Percentiles rank a stretch among this genome's conserved stretches.
Evolutionary conservation across 1,140 invertebrate species (phyloP).

Genomic region (Apis mellifera): Amel_HAv3.1 CM009943.2:8609001-8609500

Average conservation of each 20-base stretch:
- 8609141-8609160: background rate
- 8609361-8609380: background rate
- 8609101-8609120: background rate
- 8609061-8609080: constrained; percentile 13
- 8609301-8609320: too few species aligned
- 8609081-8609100: constrained; percentile 36
- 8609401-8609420: too few species aligned
- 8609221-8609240: too few species aligned
- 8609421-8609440: background rate
- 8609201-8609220: too few species aligned
- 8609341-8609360: background rate
- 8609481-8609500: background rate
- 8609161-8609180: background rate
- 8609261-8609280: too few species aligned
- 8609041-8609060: constrained; percentile 68
- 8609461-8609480: background rate
- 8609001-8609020: constrained; percentile 41
- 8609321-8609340: background rate
- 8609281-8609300: too few species aligned
- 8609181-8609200: background rate
- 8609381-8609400: background rate
- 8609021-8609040: constrained; percentile 71
- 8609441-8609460: background rate
- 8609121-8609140: constrained; percentile 20
- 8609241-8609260: too few species aligned